Evolutionary conservation across 2,888 invertebrate genomes (phyloP).

Genomic region (Cetonia aurata): DNA sequence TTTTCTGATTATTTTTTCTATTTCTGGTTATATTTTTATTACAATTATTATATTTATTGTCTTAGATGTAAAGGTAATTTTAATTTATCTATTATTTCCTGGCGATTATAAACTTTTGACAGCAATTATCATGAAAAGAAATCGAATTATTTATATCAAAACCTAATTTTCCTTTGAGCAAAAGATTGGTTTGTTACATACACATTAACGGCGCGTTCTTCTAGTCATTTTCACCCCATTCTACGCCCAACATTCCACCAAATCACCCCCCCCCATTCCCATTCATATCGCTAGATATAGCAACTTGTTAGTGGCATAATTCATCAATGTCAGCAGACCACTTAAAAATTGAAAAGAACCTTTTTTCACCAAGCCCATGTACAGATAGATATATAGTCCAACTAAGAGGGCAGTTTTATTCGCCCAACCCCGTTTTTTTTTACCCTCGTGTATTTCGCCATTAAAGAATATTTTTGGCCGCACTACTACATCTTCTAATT

Average conservation of each 20-base stretch:
- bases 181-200: no score
- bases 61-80: no score
- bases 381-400: slow-evolving; percentile 28
- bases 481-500: background rate
- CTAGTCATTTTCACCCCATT: background rate
- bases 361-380: slow-evolving; percentile 52
- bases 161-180: no score
- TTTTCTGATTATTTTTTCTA: no score
- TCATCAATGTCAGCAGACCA: slow-evolving; percentile 62
- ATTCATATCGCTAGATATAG: background rate
- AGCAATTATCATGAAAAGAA: no score
- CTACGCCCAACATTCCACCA: slow-evolving; percentile 6
- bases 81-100: no score
- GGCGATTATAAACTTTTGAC: no score
- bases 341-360: slow-evolving; percentile 59
- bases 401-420: slow-evolving; percentile 56
- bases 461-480: slow-evolving; percentile 11
- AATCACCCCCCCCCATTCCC: background rate
- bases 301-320: slow-evolving; percentile 51
- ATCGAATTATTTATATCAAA: no score
- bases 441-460: slow-evolving; percentile 44
- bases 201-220: no score
- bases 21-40: no score
- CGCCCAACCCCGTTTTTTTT: slow-evolving; percentile 51
- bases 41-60: no score